A percentile compares a stretch with the other conserved stretches of the same genome.
Conservation (phyloP, 2,797 vertebrate species). For the Microctenopoma lineatum region DNA sequence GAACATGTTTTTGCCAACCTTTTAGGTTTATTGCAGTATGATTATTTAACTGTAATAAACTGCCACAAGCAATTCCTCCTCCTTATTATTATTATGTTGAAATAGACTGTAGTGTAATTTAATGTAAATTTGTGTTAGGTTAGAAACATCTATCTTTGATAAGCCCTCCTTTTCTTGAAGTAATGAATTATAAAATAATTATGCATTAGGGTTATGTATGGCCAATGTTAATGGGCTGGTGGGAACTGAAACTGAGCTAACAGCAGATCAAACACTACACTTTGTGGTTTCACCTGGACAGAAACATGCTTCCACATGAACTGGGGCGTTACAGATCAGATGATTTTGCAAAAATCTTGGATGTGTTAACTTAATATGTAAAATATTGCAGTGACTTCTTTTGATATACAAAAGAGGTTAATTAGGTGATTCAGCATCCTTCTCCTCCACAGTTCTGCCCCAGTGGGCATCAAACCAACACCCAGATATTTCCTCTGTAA, state of each 20-base stretch:
- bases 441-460: slow-evolving; percentile 64
- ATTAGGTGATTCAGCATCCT: slow-evolving; percentile 62
- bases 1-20: neutral
- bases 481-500: slow-evolving; percentile 57
- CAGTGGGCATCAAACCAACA: slow-evolving; percentile 67
- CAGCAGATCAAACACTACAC: neutral
- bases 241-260: neutral
- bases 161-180: too few relatives aligned
- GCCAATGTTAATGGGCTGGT: neutral
- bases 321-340: neutral
- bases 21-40: neutral
- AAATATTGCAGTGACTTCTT: slow-evolving; percentile 27
- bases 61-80: neutral
- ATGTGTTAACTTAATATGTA: neutral
- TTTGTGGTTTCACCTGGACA: neutral
- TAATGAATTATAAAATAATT: too few relatives aligned
- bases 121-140: neutral
- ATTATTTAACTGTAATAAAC: neutral
- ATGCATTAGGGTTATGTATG: too few relatives aligned
- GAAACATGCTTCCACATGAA: neutral
- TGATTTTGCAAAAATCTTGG: neutral
- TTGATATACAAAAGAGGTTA: slow-evolving; percentile 58
- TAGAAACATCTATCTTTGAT: neutral
- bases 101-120: too few relatives aligned
- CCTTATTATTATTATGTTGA: too few relatives aligned